These are phyloP conservation scores for Ostrea denselamellosa DNA, from an alignment of 1,140 invertebrate genomes.

Conservation along the genomic window DNA sequence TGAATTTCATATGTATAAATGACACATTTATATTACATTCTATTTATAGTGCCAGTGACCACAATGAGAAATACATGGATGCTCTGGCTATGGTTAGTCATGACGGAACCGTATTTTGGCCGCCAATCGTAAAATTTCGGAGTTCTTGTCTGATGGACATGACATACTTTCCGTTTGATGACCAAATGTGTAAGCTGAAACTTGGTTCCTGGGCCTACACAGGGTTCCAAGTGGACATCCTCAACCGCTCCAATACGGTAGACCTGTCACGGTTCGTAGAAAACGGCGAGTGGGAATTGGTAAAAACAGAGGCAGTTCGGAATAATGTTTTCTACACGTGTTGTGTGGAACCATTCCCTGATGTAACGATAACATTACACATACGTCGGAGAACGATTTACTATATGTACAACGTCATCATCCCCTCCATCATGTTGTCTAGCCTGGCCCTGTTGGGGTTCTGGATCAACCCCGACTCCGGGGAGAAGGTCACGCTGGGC, in stretches of 20 bases:
- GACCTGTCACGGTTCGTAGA: conserved; percentile 83
- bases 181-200: conserved; percentile 75
- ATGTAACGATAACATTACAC: conserved; percentile 84
- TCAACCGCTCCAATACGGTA: conserved; percentile 81
- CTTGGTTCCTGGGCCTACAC: conserved; percentile 78
- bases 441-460: conserved; percentile 82
- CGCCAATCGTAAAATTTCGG: conserved; percentile 75
- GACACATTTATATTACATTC: too few species aligned
- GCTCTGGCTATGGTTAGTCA: conserved; percentile 72
- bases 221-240: conserved; percentile 80
- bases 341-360: conserved; percentile 82
- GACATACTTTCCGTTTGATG: conserved; percentile 79
- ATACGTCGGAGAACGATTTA: conserved; percentile 74
- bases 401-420: conserved; percentile 82
- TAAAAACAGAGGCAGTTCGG: conserved; percentile 79
- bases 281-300: conserved; percentile 82
- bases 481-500: conserved; percentile 83
- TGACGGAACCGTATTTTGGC: conserved; percentile 74
- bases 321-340: conserved; percentile 81
- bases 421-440: conserved; percentile 83
- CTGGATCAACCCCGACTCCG: conserved; percentile 82
- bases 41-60: conserved; percentile 80
- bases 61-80: conserved; percentile 81
- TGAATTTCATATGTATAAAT: too few species aligned
- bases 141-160: conserved; percentile 94